phyloP scores from a whole-genome alignment of 2,888 invertebrate genomes.

The Epinotia ramella region DNA sequence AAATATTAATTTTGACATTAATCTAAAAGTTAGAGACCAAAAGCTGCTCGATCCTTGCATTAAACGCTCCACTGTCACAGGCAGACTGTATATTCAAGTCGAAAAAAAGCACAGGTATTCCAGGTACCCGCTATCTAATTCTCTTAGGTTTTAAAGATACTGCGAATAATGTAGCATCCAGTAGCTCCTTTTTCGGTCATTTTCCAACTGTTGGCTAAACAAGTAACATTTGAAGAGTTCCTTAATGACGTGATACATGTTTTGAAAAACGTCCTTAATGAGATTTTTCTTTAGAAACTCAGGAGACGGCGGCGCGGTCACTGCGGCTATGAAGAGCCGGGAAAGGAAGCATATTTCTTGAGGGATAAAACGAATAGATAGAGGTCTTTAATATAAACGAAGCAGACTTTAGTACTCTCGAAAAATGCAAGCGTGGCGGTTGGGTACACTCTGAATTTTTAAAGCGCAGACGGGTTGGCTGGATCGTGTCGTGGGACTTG shows the following conservation, averaged over 20 bases:
- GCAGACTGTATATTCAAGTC: too few relatives aligned
- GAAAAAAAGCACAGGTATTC: too few relatives aligned
- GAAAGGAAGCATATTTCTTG: slow-evolving; percentile 80
- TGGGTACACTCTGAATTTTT: slow-evolving; percentile 80
- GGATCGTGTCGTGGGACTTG: slow-evolving; percentile 49
- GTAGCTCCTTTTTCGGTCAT: background rate
- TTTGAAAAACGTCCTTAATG: slow-evolving; percentile 43
- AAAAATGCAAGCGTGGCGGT: slow-evolving; percentile 79
- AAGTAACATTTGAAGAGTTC: slow-evolving; percentile 31
- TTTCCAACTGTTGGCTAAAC: slow-evolving; percentile 28
- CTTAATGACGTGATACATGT: slow-evolving; percentile 41
- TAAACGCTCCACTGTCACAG: too few relatives aligned
- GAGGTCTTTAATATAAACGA: slow-evolving; percentile 85
- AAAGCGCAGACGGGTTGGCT: slow-evolving; percentile 65
- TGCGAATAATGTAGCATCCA: background rate
- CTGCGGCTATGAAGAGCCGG: slow-evolving; percentile 68
- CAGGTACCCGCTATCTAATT: too few relatives aligned
- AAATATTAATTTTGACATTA: too few relatives aligned
- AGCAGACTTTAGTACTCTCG: slow-evolving; percentile 84
- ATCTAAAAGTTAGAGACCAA: too few relatives aligned
- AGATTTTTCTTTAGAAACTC: slow-evolving; percentile 47
- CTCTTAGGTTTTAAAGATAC: too few relatives aligned
- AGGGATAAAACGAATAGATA: slow-evolving; percentile 84
- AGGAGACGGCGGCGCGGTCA: slow-evolving; percentile 45
- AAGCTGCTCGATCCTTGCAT: too few relatives aligned